A percentile compares a stretch with the other conserved stretches of the same genome.
Evolutionary conservation across 2,113 vertebrate species (phyloP).

Genomic region (Tragelaphus buxtoni): DNA sequence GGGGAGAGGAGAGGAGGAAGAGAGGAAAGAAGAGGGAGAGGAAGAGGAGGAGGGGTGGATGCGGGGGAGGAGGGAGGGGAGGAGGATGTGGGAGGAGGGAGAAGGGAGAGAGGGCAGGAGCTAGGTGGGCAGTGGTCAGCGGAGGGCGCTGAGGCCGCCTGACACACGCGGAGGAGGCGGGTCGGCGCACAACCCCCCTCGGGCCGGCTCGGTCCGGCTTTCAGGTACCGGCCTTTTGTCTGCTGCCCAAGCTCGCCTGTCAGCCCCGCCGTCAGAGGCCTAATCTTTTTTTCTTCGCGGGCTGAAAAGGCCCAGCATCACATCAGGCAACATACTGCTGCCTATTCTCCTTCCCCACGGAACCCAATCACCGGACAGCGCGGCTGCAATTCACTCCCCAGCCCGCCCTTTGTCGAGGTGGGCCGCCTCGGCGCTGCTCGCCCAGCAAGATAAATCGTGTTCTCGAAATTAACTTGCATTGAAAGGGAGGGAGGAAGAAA

Average conservation of each 20-base stretch:
- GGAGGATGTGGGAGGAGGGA: too few species aligned
- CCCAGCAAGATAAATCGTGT: slow-evolving; percentile 90
- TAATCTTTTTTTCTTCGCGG: slow-evolving; percentile 86
- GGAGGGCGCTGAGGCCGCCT: not conserved
- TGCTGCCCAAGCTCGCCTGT: slow-evolving; percentile 84
- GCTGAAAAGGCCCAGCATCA: slow-evolving; percentile 87
- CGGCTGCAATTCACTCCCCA: slow-evolving; percentile 90
- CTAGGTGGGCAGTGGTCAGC: not conserved
- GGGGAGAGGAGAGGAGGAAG: not conserved
- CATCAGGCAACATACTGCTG: slow-evolving; percentile 86
- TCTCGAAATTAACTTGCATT: slow-evolving; percentile 94
- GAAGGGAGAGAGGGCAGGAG: not conserved
- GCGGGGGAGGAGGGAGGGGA: rapidly evolving
- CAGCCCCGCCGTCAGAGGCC: slow-evolving; percentile 86
- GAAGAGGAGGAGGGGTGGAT: not conserved
- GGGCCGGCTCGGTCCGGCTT: slow-evolving; percentile 76
- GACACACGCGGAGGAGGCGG: not conserved
- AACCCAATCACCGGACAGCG: slow-evolving; percentile 95
- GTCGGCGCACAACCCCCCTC: not conserved
- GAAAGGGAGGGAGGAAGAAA: slow-evolving; percentile 85
- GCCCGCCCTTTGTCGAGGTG: slow-evolving; percentile 90
- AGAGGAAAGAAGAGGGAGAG: not conserved
- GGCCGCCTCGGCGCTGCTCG: slow-evolving; percentile 84
- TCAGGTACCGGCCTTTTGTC: slow-evolving; percentile 90
- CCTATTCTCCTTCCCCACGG: slow-evolving; percentile 89